Base-by-base conservation (phyloP, 2,113 vertebrate genomes). In the Chamaetylas fuelleborni region DNA sequence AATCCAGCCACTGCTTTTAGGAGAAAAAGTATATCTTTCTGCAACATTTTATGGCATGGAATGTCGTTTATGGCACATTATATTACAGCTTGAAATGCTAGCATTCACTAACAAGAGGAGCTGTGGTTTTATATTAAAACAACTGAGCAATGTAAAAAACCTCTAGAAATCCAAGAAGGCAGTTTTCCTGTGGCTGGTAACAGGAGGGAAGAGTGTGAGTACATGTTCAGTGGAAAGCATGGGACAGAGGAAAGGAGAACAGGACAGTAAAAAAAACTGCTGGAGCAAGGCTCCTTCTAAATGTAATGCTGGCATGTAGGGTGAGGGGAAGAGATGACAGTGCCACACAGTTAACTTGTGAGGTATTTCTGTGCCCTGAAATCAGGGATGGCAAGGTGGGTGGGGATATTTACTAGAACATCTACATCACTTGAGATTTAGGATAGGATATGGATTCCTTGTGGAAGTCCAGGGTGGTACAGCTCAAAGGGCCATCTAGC, bases 11-110 rank as follows among this genome's bases (percentile, higher is more conserved):
- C 89, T 42, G 72, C 79, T 93, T 95, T 86, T 89, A 96, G 86
- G 78, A 96, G 96, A 94, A 97, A 97, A 97, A 95, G 76, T 97
- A 96, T 97, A 97, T 91, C 92, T 97, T 97, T 97, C 94, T 97
- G 96, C 96, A 98, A 97, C 97, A 97, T 97, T 98, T 97, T 96
- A 97, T 88, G 84, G 76, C 81, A 86, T 91, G 92, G 92, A 97
- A 95, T 96, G 92, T 92, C 14, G 13, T 97, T 98, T 97, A 97
- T 95, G 83, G 94, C 93, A 97, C 95, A 54, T 97, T 91, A 85
- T 92, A 94, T 96, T 97, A 89, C 77, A 77, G 76, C 88, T 94
- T 88, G 73, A 96, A 97, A 97, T 77, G 86, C 74, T 90, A 91
- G 87, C 57, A 53, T 86, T 90, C 92, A 85, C 94, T 94, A 94